These are phyloP conservation scores for Alexandromys fortis DNA, from an alignment of 2,113 vertebrate species.

Conservation along the genomic window DNA sequence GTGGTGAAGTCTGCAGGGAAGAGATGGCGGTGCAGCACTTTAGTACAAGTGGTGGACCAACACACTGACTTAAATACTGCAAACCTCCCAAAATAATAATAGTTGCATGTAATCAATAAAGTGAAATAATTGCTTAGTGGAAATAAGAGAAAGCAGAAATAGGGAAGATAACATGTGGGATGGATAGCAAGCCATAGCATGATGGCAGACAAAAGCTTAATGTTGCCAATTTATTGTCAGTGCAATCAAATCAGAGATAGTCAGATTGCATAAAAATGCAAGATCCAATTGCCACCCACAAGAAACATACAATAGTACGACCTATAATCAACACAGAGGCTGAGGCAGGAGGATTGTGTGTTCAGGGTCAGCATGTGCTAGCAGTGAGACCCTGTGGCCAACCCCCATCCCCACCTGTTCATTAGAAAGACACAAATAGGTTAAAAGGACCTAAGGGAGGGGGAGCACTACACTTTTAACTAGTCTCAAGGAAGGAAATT, in stretches of 20 bases:
- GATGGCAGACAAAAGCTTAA: background rate
- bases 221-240: background rate
- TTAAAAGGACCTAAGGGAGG: constrained; percentile 12
- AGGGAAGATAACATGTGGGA: background rate
- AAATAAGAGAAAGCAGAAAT: background rate
- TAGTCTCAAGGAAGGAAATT: background rate
- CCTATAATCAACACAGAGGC: background rate
- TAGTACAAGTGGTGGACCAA: background rate
- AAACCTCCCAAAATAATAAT: background rate
- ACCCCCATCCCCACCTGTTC: background rate
- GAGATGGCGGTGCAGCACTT: background rate
- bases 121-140: background rate
- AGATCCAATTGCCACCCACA: background rate
- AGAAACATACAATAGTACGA: background rate
- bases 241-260: background rate
- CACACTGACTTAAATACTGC: background rate
- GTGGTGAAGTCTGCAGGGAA: background rate
- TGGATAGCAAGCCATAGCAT: background rate
- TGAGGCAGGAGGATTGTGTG: background rate
- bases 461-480: background rate
- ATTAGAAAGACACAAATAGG: background rate
- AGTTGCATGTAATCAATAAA: background rate
- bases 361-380: background rate
- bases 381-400: background rate
- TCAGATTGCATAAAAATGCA: background rate